These are phyloP conservation scores for Apis laboriosa DNA, from an alignment of 1,140 invertebrate genomes.

Conservation along the genomic window DNA sequence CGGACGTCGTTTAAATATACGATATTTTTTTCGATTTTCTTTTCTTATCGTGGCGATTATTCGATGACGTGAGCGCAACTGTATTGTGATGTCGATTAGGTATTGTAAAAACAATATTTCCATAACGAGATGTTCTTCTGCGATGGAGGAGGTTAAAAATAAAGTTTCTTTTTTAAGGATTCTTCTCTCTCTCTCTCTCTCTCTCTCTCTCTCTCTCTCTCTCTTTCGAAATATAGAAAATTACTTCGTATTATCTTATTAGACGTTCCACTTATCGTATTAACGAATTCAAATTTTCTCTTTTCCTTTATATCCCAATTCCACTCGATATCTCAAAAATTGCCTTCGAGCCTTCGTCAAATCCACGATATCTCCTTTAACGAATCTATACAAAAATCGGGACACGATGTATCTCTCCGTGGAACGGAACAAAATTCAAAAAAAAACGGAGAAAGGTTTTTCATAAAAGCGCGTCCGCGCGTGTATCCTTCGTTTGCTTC, in stretches of 20 bases:
- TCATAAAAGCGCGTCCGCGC: slow-evolving; percentile 62
- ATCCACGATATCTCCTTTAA: background rate
- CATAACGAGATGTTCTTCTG: background rate
- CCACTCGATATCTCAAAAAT: no score
- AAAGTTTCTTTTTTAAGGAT: no score
- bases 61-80: background rate
- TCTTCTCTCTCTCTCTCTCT: background rate
- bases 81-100: no score
- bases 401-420: background rate
- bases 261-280: no score
- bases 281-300: no score
- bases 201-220: no score
- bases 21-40: slow-evolving; percentile 11
- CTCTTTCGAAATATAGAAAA: no score
- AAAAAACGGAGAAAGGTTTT: slow-evolving; percentile 26
- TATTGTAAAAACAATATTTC: background rate
- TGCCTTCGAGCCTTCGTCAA: background rate
- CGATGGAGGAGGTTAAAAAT: no score
- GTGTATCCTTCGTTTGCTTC: slow-evolving; percentile 57
- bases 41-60: background rate
- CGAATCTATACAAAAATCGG: background rate
- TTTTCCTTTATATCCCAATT: no score
- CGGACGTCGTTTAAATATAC: slow-evolving; percentile 3
- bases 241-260: no score
- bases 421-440: background rate